phyloP scores from a whole-genome alignment of 2,797 vertebrate species.

The Protosalanx chinensis region DNA sequence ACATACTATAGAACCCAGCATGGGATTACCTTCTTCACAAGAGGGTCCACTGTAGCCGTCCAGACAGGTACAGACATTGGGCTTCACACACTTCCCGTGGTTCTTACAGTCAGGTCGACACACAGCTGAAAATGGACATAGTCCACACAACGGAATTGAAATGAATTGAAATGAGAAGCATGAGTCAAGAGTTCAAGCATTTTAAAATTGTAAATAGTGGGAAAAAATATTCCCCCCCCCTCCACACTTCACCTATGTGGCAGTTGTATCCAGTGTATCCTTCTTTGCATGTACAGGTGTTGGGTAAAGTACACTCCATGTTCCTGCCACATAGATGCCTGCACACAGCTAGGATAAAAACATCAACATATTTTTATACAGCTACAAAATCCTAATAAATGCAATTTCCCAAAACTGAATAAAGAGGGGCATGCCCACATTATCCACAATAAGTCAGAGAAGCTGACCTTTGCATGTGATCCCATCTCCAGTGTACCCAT shows the following conservation, averaged over 20 bases:
- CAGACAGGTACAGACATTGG: conserved; percentile 79
- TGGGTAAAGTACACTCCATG: conserved; percentile 83
- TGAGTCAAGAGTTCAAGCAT: neutral
- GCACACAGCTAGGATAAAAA: conserved; percentile 75
- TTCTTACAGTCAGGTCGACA: conserved; percentile 88
- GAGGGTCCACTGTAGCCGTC: conserved; percentile 74
- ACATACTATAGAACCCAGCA: neutral
- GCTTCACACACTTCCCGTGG: conserved; percentile 81
- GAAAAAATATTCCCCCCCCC: no score
- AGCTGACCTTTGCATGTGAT: conserved; percentile 79
- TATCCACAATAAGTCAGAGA: neutral
- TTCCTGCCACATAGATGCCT: conserved; percentile 80
- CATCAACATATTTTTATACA: neutral
- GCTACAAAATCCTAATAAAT: neutral
- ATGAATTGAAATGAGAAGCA: neutral
- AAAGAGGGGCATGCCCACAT: neutral
- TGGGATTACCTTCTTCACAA: conserved; percentile 82
- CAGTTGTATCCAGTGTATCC: conserved; percentile 85
- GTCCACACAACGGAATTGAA: neutral
- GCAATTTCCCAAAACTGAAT: neutral
- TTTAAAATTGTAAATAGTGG: no score
- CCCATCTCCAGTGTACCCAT: conserved; percentile 81
- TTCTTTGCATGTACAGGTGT: conserved; percentile 83
- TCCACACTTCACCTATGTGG: conserved; percentile 76
- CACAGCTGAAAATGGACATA: conserved; percentile 70